Conservation (phyloP, 35 echinoderm and acorn worm species). For the Amphiura filiformis region DNA sequence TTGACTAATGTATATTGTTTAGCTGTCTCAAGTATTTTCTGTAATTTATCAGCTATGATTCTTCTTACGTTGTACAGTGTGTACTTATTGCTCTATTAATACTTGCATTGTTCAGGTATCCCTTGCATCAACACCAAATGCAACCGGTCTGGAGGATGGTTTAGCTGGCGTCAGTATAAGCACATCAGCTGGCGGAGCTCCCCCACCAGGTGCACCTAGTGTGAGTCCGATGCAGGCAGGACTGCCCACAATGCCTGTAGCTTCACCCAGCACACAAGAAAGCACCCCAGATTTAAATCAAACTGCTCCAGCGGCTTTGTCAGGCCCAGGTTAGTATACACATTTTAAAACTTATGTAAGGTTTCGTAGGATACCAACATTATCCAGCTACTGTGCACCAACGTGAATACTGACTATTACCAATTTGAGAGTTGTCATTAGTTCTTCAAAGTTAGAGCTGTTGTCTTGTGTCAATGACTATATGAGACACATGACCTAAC, state of each 20-base stretch:
- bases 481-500: too few species aligned
- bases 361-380: too few species aligned
- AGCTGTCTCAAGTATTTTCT: too few species aligned
- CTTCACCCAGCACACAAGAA: slow-evolving; percentile 22
- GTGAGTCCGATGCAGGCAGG: slow-evolving; percentile 44
- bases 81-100: too few species aligned
- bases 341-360: background rate
- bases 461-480: too few species aligned
- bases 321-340: background rate
- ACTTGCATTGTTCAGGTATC: too few species aligned
- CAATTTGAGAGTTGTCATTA: too few species aligned
- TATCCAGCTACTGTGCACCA: too few species aligned
- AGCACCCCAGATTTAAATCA: background rate
- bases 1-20: too few species aligned
- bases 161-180: slow-evolving; percentile 43
- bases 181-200: background rate
- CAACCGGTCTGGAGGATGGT: slow-evolving; percentile 40
- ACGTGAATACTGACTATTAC: too few species aligned
- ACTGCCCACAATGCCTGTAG: slow-evolving; percentile 53
- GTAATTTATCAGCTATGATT: background rate
- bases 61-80: too few species aligned
- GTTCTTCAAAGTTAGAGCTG: too few species aligned
- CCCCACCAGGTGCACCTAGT: background rate
- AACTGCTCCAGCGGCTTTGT: background rate
- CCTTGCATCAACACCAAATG: slow-evolving; percentile 70